Evolutionary conservation across 2,113 vertebrate genomes (phyloP).

Genomic region (Oryctolagus cuniculus): DNA sequence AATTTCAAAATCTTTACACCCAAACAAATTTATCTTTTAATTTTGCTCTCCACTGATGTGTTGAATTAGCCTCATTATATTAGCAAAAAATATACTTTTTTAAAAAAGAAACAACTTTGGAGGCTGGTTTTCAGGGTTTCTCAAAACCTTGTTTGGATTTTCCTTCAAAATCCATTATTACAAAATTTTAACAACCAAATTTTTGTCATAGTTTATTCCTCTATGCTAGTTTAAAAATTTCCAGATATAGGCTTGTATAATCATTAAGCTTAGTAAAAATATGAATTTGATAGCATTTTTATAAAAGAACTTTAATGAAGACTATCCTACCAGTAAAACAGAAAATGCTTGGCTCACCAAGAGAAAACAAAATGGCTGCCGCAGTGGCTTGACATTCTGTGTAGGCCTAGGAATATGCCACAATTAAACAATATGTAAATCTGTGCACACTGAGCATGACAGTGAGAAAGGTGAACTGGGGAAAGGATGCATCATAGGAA

Average conservation of each 20-base stretch:
- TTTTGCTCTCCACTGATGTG: too few relatives aligned
- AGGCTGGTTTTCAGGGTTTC: constrained; percentile 16
- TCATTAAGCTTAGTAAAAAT: not conserved
- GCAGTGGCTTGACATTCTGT: not conserved
- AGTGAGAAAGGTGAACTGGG: constrained; percentile 23
- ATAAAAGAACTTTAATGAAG: not conserved
- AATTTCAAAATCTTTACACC: too few relatives aligned
- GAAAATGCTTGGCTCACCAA: not conserved
- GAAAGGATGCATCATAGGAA: constrained; percentile 23
- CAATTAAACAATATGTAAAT: not conserved
- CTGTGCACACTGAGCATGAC: not conserved
- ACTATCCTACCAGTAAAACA: not conserved
- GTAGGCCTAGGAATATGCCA: not conserved
- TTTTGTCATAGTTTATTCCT: not conserved
- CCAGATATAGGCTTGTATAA: not conserved
- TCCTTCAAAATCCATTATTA: not conserved
- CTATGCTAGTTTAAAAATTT: not conserved
- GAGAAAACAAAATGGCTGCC: not conserved
- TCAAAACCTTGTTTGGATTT: constrained; percentile 27
- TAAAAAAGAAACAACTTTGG: not conserved
- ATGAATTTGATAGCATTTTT: not conserved
- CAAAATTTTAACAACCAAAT: not conserved
- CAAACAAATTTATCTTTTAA: too few relatives aligned
- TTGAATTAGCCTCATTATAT: too few relatives aligned
- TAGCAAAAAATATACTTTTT: too few relatives aligned